Conservation (phyloP, 2,797 vertebrate species). For the Paramormyrops hopkinsi region DNA sequence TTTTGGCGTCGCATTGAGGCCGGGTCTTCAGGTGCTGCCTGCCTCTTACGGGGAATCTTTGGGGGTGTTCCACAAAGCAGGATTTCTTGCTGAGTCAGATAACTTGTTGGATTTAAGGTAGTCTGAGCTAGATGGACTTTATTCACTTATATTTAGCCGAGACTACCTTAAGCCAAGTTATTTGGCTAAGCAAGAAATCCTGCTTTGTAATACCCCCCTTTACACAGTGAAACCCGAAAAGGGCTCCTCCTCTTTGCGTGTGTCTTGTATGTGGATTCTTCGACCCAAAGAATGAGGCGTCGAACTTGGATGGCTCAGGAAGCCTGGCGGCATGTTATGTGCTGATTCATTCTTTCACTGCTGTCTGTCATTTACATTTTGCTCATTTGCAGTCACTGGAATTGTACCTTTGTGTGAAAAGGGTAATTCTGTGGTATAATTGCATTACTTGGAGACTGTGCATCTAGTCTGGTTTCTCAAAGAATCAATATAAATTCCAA, state of each 20-base stretch:
- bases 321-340: neutral
- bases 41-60: neutral
- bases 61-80: neutral
- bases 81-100: neutral
- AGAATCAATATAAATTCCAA: neutral
- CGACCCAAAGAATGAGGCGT: neutral
- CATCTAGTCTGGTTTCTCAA: neutral
- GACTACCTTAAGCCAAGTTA: neutral
- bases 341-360: neutral
- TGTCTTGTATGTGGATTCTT: neutral
- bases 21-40: neutral
- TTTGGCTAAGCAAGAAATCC: neutral
- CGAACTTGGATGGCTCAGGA: neutral
- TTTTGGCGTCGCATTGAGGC: neutral
- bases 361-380: neutral
- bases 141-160: neutral
- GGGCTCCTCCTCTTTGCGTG: neutral
- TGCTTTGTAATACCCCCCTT: neutral
- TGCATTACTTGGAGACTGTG: neutral
- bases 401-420: neutral
- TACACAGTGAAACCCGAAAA: neutral
- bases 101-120: neutral
- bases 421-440: neutral
- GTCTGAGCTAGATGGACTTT: neutral
- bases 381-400: neutral